phyloP scores from a whole-genome alignment of 2,888 invertebrate genomes.

The Didymodactylos carnosus region DNA sequence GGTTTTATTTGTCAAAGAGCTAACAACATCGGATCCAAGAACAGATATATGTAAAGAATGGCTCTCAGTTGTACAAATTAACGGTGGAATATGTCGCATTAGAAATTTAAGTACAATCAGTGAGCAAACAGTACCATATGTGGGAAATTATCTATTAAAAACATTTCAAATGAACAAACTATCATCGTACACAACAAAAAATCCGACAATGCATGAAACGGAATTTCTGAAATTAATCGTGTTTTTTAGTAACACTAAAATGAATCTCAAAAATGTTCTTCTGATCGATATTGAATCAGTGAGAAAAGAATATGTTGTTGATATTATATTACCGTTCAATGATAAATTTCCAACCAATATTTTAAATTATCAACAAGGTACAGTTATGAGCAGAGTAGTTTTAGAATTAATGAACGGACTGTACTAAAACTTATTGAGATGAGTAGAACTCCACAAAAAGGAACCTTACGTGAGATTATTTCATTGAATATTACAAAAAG shows the following conservation, averaged over 20 bases:
- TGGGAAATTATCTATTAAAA: not conserved
- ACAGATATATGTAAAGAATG: not conserved
- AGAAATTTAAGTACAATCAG: not conserved
- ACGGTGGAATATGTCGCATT: not conserved
- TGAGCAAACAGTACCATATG: not conserved
- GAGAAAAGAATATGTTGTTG: not conserved
- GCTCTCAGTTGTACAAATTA: not conserved
- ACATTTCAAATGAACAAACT: not conserved
- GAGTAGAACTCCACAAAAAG: no score
- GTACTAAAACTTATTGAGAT: no score
- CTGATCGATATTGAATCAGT: not conserved
- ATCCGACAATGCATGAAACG: not conserved
- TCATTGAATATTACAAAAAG: no score
- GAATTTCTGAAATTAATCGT: not conserved
- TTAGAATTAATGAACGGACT: no score
- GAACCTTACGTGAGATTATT: no score
- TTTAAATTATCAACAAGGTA: not conserved
- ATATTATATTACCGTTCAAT: not conserved
- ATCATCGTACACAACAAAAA: not conserved
- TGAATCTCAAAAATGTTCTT: not conserved
- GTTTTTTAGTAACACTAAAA: not conserved
- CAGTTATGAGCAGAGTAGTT: no score
- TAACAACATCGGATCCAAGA: not conserved
- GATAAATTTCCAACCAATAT: not conserved
- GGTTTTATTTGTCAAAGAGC: not conserved